A percentile compares a stretch with the other conserved stretches of the same genome.
Evolutionary conservation across 2,113 vertebrate species (phyloP).

Genomic region (Amia ocellicauda): DNA sequence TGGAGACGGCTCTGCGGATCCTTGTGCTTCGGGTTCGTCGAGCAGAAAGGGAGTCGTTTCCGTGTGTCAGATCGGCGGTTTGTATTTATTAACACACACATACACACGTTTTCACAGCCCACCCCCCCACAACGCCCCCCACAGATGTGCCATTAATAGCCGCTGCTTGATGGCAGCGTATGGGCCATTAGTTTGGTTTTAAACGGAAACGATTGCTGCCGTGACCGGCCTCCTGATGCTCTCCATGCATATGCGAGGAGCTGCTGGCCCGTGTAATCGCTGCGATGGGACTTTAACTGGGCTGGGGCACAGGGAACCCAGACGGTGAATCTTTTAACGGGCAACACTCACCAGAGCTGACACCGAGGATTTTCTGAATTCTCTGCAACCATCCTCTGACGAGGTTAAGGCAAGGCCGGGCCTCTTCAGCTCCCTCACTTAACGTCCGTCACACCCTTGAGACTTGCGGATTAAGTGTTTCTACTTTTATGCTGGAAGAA

Average conservation of each 20-base stretch:
- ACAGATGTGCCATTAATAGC: constrained; percentile 1
- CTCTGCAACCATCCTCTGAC: too few relatives aligned
- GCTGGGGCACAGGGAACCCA: too few relatives aligned
- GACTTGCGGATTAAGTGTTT: too few relatives aligned
- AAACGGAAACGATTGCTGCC: constrained; percentile 1
- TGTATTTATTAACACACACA: background rate
- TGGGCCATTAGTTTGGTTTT: constrained; percentile 9
- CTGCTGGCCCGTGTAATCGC: too few relatives aligned
- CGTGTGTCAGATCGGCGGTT: background rate
- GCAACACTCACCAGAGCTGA: too few relatives aligned
- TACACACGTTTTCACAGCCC: background rate
- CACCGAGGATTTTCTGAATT: too few relatives aligned
- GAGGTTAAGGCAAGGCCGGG: too few relatives aligned
- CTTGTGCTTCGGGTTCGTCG: background rate
- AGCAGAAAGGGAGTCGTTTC: constrained; percentile 8
- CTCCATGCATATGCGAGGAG: background rate
- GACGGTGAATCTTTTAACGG: too few relatives aligned
- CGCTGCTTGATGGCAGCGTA: constrained; percentile 13
- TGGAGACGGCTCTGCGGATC: background rate
- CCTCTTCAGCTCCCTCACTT: too few relatives aligned
- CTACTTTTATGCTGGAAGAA: too few relatives aligned
- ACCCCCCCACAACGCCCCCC: background rate
- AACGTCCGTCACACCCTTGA: too few relatives aligned
- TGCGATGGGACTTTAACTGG: too few relatives aligned
- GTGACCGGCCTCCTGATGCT: constrained; percentile 6